A percentile compares a stretch with the other conserved stretches of the same genome.
Evolutionary conservation across 2,888 invertebrate species (phyloP).

Genomic region (Chesias legatella): DNA sequence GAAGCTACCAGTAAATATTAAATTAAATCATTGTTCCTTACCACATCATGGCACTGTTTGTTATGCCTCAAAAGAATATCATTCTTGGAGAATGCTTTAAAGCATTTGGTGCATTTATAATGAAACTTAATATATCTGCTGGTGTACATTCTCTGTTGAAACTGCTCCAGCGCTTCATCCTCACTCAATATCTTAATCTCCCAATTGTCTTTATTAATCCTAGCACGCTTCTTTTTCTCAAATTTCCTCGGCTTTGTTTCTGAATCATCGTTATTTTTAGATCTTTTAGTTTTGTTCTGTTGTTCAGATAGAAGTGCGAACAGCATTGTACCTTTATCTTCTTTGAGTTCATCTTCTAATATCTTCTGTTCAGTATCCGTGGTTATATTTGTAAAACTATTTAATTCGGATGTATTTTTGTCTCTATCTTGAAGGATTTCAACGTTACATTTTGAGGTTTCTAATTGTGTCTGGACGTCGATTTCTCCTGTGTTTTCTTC

Average conservation of each 20-base stretch:
- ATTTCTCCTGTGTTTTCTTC: not conserved
- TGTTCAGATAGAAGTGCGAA: constrained; percentile 8
- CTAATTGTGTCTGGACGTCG: not conserved
- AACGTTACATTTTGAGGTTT: not conserved
- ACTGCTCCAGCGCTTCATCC: constrained; percentile 57
- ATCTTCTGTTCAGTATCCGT: no score
- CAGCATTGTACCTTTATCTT: constrained; percentile 7
- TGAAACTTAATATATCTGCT: constrained; percentile 48
- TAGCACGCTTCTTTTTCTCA: constrained; percentile 15
- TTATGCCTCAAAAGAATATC: constrained; percentile 58
- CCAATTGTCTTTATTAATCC: constrained; percentile 44
- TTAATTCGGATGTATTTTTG: no score
- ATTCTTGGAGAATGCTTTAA: constrained; percentile 61
- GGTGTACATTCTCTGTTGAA: constrained; percentile 49
- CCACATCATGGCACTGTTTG: constrained; percentile 55
- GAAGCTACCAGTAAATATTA: no score
- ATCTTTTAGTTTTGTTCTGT: constrained; percentile 11
- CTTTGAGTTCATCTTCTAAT: not conserved
- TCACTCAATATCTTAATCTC: constrained; percentile 50
- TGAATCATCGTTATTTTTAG: constrained; percentile 1
- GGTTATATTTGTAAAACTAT: not conserved
- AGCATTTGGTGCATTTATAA: constrained; percentile 59
- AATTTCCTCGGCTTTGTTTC: constrained; percentile 21
- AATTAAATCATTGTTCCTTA: constrained; percentile 26
- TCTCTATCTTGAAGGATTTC: no score